Evolutionary conservation across 2,888 invertebrate species (phyloP).

Genomic region (Rhaphigaster nebulosa): DNA sequence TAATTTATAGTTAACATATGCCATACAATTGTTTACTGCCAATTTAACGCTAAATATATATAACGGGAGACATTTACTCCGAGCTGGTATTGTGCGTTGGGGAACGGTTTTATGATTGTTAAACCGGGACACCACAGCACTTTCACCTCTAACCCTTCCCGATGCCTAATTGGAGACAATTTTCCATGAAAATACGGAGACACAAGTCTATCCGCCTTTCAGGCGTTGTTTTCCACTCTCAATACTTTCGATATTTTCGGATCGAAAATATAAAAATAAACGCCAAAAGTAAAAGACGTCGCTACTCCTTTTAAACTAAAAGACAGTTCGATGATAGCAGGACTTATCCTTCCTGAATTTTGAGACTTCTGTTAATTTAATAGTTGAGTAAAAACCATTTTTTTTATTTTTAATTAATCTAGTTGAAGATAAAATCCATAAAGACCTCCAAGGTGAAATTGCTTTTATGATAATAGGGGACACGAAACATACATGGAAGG

Average conservation of each 20-base stretch:
- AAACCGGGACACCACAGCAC: background rate
- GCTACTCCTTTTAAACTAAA: too few relatives aligned
- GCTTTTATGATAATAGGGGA: too few relatives aligned
- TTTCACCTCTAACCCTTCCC: background rate
- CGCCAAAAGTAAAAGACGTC: too few relatives aligned
- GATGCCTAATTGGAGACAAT: slow-evolving; percentile 1
- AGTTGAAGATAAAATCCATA: too few relatives aligned
- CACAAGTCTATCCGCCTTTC: background rate
- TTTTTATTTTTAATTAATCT: too few relatives aligned
- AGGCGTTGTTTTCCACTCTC: background rate
- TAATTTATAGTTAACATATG: background rate
- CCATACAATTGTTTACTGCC: background rate
- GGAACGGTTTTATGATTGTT: slow-evolving; percentile 11
- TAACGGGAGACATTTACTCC: background rate
- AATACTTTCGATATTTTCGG: background rate
- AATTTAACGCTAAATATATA: background rate
- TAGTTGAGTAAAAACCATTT: too few relatives aligned
- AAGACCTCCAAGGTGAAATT: too few relatives aligned
- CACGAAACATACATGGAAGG: too few relatives aligned
- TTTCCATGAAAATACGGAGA: background rate
- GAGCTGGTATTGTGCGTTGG: background rate
- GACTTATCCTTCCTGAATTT: too few relatives aligned
- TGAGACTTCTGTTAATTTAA: too few relatives aligned
- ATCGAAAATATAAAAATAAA: too few relatives aligned
- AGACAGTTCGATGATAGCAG: too few relatives aligned